These are phyloP conservation scores for Meteorus colon DNA, from an alignment of 2,888 invertebrate genomes.

Conservation along the genomic window DNA sequence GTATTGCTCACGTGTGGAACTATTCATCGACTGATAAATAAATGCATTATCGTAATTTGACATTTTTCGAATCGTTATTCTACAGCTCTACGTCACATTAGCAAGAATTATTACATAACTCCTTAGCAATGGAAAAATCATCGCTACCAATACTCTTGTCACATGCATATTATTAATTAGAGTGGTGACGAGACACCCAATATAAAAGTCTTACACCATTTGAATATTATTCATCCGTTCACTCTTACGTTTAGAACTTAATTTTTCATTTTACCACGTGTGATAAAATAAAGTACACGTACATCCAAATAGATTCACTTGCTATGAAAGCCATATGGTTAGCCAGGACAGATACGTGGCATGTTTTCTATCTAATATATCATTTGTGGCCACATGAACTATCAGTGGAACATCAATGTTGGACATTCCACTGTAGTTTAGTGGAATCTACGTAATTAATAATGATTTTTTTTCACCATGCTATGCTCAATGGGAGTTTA, in stretches of 20 bases:
- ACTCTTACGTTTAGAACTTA: too few relatives aligned
- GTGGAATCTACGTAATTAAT: background rate
- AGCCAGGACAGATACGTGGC: background rate
- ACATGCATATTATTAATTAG: constrained; percentile 1
- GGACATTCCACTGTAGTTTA: background rate
- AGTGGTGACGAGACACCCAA: background rate
- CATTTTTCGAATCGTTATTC: background rate
- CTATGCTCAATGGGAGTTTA: background rate
- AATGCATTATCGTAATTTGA: background rate
- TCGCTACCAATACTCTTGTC: constrained; percentile 9
- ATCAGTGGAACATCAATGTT: background rate
- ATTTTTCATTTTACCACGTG: too few relatives aligned
- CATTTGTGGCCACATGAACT: background rate
- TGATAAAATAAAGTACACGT: too few relatives aligned
- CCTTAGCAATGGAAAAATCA: background rate
- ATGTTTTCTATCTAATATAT: background rate
- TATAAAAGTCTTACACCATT: background rate
- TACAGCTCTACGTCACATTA: background rate
- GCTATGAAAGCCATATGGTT: background rate
- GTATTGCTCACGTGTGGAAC: background rate
- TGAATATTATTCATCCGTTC: background rate
- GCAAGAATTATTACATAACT: background rate
- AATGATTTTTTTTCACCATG: too few relatives aligned
- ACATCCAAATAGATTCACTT: background rate
- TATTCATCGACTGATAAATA: background rate